phyloP scores from a whole-genome alignment of 2,888 invertebrate species.

The Hypolimnas misippus region DNA sequence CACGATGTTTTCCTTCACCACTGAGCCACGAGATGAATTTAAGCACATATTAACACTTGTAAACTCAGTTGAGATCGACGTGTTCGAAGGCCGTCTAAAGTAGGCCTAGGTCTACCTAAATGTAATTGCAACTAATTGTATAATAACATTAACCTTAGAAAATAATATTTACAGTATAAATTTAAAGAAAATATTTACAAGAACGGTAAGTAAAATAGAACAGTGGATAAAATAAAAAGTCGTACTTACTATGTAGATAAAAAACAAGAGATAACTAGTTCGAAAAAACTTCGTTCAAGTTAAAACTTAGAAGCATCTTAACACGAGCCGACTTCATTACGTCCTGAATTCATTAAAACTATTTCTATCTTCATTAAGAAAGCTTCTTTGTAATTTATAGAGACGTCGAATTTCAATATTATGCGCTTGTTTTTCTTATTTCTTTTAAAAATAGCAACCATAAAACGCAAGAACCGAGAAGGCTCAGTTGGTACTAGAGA shows the following conservation, averaged over 20 bases:
- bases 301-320: slow-evolving; percentile 1
- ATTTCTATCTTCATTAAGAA: background rate
- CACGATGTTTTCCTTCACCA: too few relatives aligned
- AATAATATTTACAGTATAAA: background rate
- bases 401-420: background rate
- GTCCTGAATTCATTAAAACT: slow-evolving; percentile 6
- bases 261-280: background rate
- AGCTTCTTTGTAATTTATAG: background rate
- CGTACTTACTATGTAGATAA: background rate
- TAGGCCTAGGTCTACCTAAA: too few relatives aligned
- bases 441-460: too few relatives aligned
- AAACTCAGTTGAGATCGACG: too few relatives aligned
- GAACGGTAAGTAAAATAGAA: background rate
- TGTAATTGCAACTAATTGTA: too few relatives aligned
- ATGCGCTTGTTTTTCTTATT: background rate
- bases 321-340: slow-evolving; percentile 6
- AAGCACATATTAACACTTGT: too few relatives aligned
- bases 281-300: background rate
- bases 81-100: too few relatives aligned
- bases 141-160: too few relatives aligned
- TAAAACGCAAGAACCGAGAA: too few relatives aligned
- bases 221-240: too few relatives aligned
- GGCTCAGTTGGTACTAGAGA: too few relatives aligned
- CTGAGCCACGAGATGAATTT: too few relatives aligned
- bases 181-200: background rate